Evolutionary conservation across 2,113 vertebrate species (phyloP), one percentile per base, ranked within the genome.

Genomic region (Calidris pygmaea): DNA sequence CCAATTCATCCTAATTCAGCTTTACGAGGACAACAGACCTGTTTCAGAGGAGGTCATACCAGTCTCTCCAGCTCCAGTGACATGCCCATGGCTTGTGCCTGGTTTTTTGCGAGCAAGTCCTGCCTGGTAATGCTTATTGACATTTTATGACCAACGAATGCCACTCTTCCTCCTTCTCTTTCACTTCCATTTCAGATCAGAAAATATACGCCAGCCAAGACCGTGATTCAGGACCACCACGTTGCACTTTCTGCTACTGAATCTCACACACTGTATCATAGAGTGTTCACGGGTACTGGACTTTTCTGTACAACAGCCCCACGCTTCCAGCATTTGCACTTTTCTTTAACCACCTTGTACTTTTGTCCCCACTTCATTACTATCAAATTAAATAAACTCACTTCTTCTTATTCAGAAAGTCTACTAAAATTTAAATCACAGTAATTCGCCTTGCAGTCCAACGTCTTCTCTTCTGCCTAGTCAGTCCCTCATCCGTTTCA

Each of bases 221-320:
- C 18, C 14, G 10, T 9, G 32, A 76, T 27, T 59, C 53, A 50
- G 47, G 71, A 85, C 22, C 11, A 41, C 8, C 0, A 0, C 21
- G 39, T 45, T n/a, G 30, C 24, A 59, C 17, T 71, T 83, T 29
- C 35, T 56, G 35, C 43, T 47, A 18, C 29, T 47, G 58, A 67
- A 62, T 29, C 74, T 93, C 22, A 82, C 9, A 4, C 20, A 8
- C 14, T 67, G 47, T 19, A 67, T 87, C 62, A 66, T 39, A 72
- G 7, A 12, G 8, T 8, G 29, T 50, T 72, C 5, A 35, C 29
- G 60, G 20, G 24, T 14, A 65, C 22, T n/a, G 43, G 37, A 27
- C 32, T 90, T 72, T 68, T 37, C 47, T 53, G 21, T 20, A 15
- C 1, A 0, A 30, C 37, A 59, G 75, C 3, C 21, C 32, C 18